Evolutionary conservation across 1,140 invertebrate genomes (phyloP).

Genomic region (Drosophila micromelanica): DNA sequence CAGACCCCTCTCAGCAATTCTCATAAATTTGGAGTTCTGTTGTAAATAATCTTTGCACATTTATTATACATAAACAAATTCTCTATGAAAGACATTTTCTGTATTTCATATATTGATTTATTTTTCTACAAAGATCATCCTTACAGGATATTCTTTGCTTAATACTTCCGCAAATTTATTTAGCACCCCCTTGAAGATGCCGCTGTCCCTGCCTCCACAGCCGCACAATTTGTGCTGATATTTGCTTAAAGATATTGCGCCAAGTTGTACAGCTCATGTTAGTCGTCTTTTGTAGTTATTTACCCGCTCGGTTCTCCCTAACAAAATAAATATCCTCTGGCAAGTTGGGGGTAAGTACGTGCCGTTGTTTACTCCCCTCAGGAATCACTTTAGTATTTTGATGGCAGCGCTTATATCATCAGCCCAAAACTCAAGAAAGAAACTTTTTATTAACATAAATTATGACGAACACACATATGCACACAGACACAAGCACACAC

Average conservation of each 20-base stretch:
- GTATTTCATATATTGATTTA: not conserved
- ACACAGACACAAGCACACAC: slow-evolving; percentile 1
- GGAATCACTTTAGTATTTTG: slow-evolving; percentile 73
- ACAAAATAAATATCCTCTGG: slow-evolving; percentile 6
- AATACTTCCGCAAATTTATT: slow-evolving; percentile 28
- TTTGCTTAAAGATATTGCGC: slow-evolving; percentile 69
- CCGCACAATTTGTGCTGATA: slow-evolving; percentile 59
- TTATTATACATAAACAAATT: too few species aligned
- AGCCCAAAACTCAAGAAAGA: slow-evolving; percentile 49
- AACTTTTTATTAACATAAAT: slow-evolving; percentile 82
- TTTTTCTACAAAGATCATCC: slow-evolving; percentile 4
- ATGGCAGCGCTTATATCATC: slow-evolving; percentile 76
- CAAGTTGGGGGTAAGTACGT: slow-evolving; percentile 36
- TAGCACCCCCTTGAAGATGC: slow-evolving; percentile 11
- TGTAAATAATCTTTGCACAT: too few species aligned
- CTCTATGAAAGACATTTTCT: too few species aligned
- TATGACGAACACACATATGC: slow-evolving; percentile 49
- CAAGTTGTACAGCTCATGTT: slow-evolving; percentile 52
- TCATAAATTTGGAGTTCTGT: too few species aligned
- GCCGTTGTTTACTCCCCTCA: slow-evolving; percentile 43
- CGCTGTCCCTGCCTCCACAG: slow-evolving; percentile 26
- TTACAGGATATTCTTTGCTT: slow-evolving; percentile 8
- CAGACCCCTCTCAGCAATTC: too few species aligned
- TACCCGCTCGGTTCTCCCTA: slow-evolving; percentile 14
- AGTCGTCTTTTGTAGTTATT: slow-evolving; percentile 47